Evolutionary conservation across 2,113 vertebrate genomes (phyloP), one percentile per base, ranked within the genome.

Genomic region (Petrocephalus microphthalmus): DNA sequence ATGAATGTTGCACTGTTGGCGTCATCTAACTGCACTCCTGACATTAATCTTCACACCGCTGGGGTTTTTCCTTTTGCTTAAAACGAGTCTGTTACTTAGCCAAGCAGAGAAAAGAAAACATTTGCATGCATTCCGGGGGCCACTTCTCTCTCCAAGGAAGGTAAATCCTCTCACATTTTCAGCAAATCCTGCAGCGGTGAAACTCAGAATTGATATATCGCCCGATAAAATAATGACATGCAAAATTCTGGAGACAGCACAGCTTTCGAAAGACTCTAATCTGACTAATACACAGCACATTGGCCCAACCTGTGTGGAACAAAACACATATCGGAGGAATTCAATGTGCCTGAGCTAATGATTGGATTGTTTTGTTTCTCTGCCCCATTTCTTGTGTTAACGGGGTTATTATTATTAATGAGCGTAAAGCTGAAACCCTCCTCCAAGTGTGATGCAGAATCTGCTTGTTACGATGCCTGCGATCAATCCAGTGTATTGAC

Each of bases 361-460:
- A 85, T 7, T 33, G 51, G 25, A 33, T 85, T 85, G 51, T 56
- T 85, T 85, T 85, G 51, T 49, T 54, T 85, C 25, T 49, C 22
- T 37, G 84, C 84, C n/a, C 84, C 29, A 85, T 85, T 85, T 85
- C n/a, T 85, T 56, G 52, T 54, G 25, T 85, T 85, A 85, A 85
- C 52, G 5, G 33, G 84, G 84, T 85, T 56, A 85, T 56, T 85
- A 54, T 85, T 85, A 54, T 33, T 56, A 85, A 85, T 33, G 84
- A 85, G 29, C 13, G 25, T 85, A 56, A 85, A 56, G n/a, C 22
- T 25, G 29, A 49, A 53, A 47, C 8, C 5, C 84, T 20, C 19
- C 33, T 17, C 52, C 45, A 49, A 47, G 45, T 13, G 37, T n/a
- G 20, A 83, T n/a, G 37, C 37, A 22, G 42, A 83, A 83, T 83